These are phyloP conservation scores for Poecile atricapillus DNA, from an alignment of 2,113 vertebrate species.

Conservation along the genomic window DNA sequence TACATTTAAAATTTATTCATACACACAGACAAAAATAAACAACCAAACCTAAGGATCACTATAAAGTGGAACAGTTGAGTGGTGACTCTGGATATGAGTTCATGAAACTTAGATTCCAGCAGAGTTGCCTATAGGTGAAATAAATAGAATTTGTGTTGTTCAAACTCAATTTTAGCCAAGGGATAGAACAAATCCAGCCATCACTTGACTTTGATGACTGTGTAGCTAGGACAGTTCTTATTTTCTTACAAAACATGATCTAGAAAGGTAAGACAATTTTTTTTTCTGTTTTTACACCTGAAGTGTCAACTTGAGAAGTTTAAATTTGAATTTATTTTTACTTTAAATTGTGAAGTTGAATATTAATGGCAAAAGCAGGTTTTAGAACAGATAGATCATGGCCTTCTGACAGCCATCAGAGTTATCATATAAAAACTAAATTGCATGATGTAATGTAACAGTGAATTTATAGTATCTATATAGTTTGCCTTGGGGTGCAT, in stretches of 20 bases:
- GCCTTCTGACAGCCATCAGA: neutral
- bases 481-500: neutral
- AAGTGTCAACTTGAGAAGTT: neutral
- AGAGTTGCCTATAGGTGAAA: neutral
- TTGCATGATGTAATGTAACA: neutral
- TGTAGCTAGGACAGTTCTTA: neutral
- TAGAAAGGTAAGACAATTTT: neutral
- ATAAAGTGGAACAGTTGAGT: neutral
- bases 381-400: neutral
- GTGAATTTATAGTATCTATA: neutral
- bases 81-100: neutral
- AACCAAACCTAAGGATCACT: neutral
- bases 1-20: neutral
- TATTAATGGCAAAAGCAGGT: neutral
- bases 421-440: neutral
- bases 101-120: neutral
- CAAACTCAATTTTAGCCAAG: neutral
- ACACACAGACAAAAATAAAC: neutral
- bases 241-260: neutral
- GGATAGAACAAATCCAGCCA: neutral
- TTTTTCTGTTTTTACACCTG: neutral
- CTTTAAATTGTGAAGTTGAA: neutral
- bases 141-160: neutral
- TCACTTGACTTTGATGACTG: neutral
- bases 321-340: neutral